A percentile compares a stretch with the other conserved stretches of the same genome.
These are phyloP conservation scores for Numida meleagris DNA, from an alignment of 2,113 vertebrate genomes.

Conservation along the genomic window DNA sequence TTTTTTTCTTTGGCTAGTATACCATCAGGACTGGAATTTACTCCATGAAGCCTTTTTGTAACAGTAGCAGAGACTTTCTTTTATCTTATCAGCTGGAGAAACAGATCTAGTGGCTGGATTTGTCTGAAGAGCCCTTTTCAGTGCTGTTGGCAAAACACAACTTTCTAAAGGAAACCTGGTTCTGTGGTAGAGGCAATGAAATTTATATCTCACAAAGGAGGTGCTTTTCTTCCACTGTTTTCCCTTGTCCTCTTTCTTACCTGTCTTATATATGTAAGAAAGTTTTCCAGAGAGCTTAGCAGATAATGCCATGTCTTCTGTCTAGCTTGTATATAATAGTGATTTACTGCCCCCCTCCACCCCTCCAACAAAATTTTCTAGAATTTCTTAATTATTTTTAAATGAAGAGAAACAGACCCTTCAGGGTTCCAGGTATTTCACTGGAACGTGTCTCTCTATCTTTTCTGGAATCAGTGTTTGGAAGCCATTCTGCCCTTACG, in stretches of 20 bases:
- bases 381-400: neutral
- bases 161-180: neutral
- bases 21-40: neutral
- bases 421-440: neutral
- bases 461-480: neutral
- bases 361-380: neutral
- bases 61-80: neutral
- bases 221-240: neutral
- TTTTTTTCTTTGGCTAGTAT: neutral
- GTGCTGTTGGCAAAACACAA: accelerated
- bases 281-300: neutral
- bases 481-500: neutral
- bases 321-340: neutral
- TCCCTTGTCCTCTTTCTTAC: neutral
- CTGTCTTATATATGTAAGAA: neutral
- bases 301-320: neutral
- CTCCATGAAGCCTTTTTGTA: neutral
- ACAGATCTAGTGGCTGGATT: neutral
- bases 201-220: neutral
- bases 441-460: neutral
- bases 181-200: neutral
- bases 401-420: neutral
- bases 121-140: neutral
- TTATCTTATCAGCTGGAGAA: neutral
- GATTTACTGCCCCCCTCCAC: accelerated